These are phyloP conservation scores for Syngnathus acus DNA, from an alignment of 2,797 vertebrate genomes.

Conservation along the genomic window DNA sequence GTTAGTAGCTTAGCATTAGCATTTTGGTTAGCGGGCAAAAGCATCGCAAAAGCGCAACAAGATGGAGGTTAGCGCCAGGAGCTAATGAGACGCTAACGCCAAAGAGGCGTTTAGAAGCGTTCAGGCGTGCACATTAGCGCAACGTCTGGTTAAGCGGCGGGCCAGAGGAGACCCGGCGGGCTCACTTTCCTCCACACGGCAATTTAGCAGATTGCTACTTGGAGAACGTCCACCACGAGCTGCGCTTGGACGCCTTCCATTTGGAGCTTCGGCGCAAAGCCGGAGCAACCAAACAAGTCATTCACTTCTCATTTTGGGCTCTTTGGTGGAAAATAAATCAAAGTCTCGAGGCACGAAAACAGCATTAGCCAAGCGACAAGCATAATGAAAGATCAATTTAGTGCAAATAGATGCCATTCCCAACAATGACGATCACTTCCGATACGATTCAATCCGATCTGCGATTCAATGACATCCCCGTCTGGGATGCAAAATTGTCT, in stretches of 20 bases:
- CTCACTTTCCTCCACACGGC: not conserved
- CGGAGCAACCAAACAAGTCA: not conserved
- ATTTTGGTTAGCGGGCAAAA: not conserved
- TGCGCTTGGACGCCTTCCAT: not conserved
- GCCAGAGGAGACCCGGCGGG: not conserved
- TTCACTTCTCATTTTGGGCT: not conserved
- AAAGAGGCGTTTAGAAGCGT: not conserved
- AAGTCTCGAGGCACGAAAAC: not conserved
- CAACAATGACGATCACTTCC: too few species aligned
- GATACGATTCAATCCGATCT: too few species aligned
- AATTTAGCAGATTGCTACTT: slow-evolving; percentile 4
- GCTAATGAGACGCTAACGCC: not conserved
- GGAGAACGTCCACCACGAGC: not conserved
- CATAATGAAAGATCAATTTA: too few species aligned
- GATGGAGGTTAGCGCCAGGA: not conserved
- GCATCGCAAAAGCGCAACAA: not conserved
- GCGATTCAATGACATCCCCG: slow-evolving; percentile 14
- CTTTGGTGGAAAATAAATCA: not conserved
- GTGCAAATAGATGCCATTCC: too few species aligned
- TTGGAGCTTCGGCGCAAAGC: slow-evolving; percentile 1
- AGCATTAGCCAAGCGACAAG: not conserved
- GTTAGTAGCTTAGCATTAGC: not conserved
- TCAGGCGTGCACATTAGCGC: not conserved
- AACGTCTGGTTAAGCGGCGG: too few species aligned
- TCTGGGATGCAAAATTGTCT: slow-evolving; percentile 25